Base-by-base conservation (phyloP, 1,140 invertebrate genomes). In the Lysiphlebus fabarum region DNA sequence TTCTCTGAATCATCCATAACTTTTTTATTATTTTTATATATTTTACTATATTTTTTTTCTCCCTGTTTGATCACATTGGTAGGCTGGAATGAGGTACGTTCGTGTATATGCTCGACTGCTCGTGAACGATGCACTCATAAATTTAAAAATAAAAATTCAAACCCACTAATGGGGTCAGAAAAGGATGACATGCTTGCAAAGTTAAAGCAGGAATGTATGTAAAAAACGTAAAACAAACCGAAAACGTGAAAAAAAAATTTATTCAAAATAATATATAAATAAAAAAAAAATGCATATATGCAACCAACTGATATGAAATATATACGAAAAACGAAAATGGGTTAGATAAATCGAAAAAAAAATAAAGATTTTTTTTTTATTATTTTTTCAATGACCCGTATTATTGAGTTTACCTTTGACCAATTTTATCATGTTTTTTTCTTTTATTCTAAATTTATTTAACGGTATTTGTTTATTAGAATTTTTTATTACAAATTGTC, bases 91-190 rank as follows among this genome's bases (percentile, higher is more conserved):
- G 61, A 56, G 47, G 55, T 56, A 48, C 43, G 58, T 48, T 56
- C 53, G 59, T 49, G 38, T 55, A 43, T 38, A 61, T 64, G 62
- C 45, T 53, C 50, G 40, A 53, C 57, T 59, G 49, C 57, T 51
- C 36, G 57, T 61, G 58, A 55, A 65, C 61, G 65, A 63, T 53
- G 56, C 53, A 59, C 56, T 64, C 62, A 63, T 76, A 76, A 74
- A 76, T 76, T 71, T 69, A 68, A 66, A 65, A 67, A 69, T 70
- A 69, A 71, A 65, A 26, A 26, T 26, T 1, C 17, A 26, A 26
- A 26, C 17, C 17, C 2, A 26, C 17, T 26, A 26, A 41, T 17
- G 45, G 49, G 57, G 34, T 26, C 1, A 12, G 11, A 33, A 37
- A 36, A 37, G 42, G 48, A 11, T 7, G 7, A 12, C 11, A 43